A percentile compares a stretch with the other conserved stretches of the same genome.
Conservation (phyloP, 2,888 invertebrate species). For the Dyspetes luteomarginatus region DNA sequence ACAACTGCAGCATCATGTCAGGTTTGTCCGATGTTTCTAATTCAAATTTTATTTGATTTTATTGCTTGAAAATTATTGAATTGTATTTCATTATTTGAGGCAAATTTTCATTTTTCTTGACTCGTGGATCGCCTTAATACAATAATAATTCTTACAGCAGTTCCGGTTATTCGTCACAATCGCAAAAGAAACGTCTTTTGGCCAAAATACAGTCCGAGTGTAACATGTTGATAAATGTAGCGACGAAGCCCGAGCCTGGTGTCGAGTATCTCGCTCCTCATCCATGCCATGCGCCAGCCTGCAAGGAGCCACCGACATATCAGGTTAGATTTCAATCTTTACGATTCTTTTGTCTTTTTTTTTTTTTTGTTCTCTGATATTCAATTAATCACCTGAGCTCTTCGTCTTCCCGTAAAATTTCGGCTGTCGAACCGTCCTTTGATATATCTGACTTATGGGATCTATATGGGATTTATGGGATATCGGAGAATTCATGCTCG, state of each 20-base stretch:
- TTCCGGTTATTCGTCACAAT: constrained; percentile 86
- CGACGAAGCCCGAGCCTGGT: constrained; percentile 87
- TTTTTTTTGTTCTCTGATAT: constrained; percentile 17
- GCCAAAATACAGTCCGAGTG: constrained; percentile 94
- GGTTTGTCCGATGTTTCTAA: constrained; percentile 70
- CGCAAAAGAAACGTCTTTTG: constrained; percentile 94
- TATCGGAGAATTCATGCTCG: too few relatives aligned
- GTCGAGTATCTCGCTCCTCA: constrained; percentile 83
- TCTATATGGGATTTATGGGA: too few relatives aligned
- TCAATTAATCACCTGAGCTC: neutral
- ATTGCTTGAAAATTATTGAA: too few relatives aligned
- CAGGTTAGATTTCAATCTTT: constrained; percentile 77
- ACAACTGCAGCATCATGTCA: constrained; percentile 83
- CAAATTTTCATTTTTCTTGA: neutral
- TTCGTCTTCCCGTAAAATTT: neutral
- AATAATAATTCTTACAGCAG: constrained; percentile 68
- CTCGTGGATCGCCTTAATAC: neutral
- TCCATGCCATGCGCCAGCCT: constrained; percentile 84
- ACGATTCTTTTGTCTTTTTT: too few relatives aligned
- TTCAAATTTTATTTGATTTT: neutral
- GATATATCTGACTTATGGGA: too few relatives aligned
- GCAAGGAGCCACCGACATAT: constrained; percentile 84
- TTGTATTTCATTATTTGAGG: too few relatives aligned
- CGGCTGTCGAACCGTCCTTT: too few relatives aligned
- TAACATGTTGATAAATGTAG: constrained; percentile 85